Conservation (phyloP, 1,140 invertebrate genomes). For the Diorhabda sublineata region DNA sequence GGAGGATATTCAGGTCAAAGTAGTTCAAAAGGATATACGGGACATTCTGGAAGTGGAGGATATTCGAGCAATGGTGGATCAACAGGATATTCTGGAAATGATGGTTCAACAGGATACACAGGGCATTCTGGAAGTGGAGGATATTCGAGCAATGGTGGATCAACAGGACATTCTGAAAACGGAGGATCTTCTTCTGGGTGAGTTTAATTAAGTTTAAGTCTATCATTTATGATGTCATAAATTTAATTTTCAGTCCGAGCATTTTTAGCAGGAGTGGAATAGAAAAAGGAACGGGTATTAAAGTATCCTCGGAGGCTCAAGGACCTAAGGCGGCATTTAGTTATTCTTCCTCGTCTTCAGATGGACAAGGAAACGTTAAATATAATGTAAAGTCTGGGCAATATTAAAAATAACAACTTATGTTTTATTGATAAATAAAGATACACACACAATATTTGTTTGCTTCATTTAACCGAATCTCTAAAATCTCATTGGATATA, state of each 20-base stretch:
- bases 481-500: too few species aligned
- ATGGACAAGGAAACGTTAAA: conserved; percentile 37
- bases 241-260: conserved; percentile 30
- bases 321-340: conserved; percentile 39
- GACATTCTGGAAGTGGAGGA: conserved; percentile 15
- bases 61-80: background rate
- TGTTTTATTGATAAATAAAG: background rate
- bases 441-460: background rate
- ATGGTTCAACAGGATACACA: too few species aligned
- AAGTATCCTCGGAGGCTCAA: conserved; percentile 36
- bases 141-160: too few species aligned
- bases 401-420: conserved; percentile 29
- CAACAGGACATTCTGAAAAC: too few species aligned
- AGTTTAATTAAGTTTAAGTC: too few species aligned
- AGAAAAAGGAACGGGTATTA: conserved; percentile 34
- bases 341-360: conserved; percentile 35
- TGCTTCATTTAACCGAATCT: background rate
- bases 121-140: too few species aligned
- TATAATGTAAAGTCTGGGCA: conserved; percentile 40
- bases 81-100: conserved; percentile 1
- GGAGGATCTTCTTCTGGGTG: too few species aligned
- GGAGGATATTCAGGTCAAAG: conserved; percentile 1
- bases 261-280: conserved; percentile 39
- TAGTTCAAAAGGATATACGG: conserved; percentile 18
- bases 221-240: too few species aligned